Evolutionary conservation across 2,113 vertebrate genomes (phyloP).

Genomic region (Rana temporaria): DNA sequence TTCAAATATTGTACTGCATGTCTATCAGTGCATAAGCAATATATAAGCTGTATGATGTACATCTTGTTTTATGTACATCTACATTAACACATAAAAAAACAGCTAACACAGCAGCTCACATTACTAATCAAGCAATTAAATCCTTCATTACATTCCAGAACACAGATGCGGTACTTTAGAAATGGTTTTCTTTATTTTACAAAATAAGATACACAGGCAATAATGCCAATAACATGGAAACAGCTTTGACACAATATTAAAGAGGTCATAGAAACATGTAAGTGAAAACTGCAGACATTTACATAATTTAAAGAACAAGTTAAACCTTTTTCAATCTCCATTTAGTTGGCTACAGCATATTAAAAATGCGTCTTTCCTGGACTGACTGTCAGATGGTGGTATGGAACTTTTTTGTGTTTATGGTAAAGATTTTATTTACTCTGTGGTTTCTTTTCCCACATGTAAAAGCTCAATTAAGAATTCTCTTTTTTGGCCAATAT

Average conservation of each 20-base stretch:
- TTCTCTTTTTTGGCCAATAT: no score
- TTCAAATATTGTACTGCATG: not conserved
- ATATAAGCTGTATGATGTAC: not conserved
- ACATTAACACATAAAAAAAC: not conserved
- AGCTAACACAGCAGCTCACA: not conserved
- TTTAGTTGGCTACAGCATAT: no score
- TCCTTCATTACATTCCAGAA: constrained; percentile 17
- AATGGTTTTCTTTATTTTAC: constrained; percentile 13
- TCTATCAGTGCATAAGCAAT: not conserved
- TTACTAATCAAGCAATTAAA: not conserved
- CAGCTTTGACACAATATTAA: not conserved
- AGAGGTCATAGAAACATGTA: no score
- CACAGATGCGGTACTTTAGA: not conserved
- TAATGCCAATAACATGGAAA: not conserved
- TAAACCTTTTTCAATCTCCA: not conserved
- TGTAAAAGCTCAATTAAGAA: no score
- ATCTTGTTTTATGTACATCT: not conserved
- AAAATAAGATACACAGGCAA: not conserved
- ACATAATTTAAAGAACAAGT: constrained; percentile 7
- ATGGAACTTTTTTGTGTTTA: no score
- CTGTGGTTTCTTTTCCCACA: no score
- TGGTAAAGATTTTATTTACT: no score
- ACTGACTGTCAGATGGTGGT: no score
- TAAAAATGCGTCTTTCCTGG: no score
- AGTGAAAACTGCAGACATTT: not conserved